phyloP scores from a whole-genome alignment of 2,888 invertebrate genomes.

The Monoplex corrugatus region DNA sequence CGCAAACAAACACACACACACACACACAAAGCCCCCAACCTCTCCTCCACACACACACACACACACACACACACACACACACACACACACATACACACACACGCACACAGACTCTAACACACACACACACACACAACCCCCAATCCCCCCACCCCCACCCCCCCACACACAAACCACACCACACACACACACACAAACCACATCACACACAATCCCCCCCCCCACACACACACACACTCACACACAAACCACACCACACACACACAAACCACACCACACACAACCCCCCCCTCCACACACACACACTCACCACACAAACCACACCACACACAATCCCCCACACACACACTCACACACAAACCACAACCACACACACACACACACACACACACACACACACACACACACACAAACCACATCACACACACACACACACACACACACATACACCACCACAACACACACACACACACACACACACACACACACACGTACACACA shows the following conservation, averaged over 20 bases:
- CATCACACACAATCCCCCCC: too few relatives aligned
- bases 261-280: neutral
- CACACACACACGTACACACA: neutral
- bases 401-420: neutral
- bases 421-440: neutral
- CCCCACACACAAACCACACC: neutral
- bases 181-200: neutral
- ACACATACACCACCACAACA: too few relatives aligned
- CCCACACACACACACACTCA: slow-evolving; percentile 1
- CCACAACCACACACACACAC: neutral
- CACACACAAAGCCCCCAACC: too few relatives aligned
- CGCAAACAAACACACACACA: neutral
- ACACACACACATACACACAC: neutral
- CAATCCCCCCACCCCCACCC: neutral
- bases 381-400: neutral
- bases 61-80: slow-evolving; percentile 1
- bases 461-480: too few relatives aligned
- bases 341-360: neutral
- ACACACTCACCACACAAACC: neutral
- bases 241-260: neutral
- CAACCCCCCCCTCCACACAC: too few relatives aligned
- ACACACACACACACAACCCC: too few relatives aligned
- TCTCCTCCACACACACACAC: slow-evolving; percentile 1
- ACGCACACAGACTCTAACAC: too few relatives aligned
- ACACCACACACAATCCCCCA: neutral